phyloP scores from a whole-genome alignment of 2,797 vertebrate genomes.

The Pangasius mekongensis region DNA sequence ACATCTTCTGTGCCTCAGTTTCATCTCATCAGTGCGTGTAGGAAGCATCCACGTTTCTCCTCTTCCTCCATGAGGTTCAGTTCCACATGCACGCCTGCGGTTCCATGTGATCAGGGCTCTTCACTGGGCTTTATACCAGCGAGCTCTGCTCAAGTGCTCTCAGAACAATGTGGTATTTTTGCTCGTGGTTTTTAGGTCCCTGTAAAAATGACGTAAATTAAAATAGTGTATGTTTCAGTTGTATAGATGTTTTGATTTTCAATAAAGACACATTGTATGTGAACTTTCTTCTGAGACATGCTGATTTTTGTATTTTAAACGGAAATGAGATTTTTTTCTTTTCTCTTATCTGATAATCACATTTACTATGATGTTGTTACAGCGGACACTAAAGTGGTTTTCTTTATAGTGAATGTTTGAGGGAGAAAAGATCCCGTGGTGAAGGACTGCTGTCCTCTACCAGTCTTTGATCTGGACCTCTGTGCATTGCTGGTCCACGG shows the following conservation, averaged over 20 bases:
- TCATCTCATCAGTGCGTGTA: constrained; percentile 40
- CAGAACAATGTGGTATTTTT: constrained; percentile 47
- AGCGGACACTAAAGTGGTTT: neutral
- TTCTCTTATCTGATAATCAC: neutral
- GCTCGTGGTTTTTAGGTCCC: constrained; percentile 56
- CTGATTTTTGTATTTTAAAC: neutral
- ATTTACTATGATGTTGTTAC: neutral
- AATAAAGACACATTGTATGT: constrained; percentile 59
- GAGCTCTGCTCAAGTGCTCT: constrained; percentile 14
- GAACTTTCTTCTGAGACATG: constrained; percentile 11
- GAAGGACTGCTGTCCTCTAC: neutral
- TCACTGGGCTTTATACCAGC: constrained; percentile 30
- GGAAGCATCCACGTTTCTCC: constrained; percentile 13
- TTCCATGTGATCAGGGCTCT: constrained; percentile 37
- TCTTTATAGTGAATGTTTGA: neutral
- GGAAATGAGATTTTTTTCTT: neutral
- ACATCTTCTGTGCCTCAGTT: constrained; percentile 43
- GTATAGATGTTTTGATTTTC: constrained; percentile 61
- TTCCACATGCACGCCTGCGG: constrained; percentile 30
- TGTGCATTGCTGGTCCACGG: neutral
- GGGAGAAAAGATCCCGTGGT: neutral
- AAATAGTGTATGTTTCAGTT: constrained; percentile 56
- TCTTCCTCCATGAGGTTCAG: constrained; percentile 28
- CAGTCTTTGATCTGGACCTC: neutral
- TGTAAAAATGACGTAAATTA: constrained; percentile 54